Conservation (phyloP, 2,888 invertebrate genomes). For the Resseliella maxima region DNA sequence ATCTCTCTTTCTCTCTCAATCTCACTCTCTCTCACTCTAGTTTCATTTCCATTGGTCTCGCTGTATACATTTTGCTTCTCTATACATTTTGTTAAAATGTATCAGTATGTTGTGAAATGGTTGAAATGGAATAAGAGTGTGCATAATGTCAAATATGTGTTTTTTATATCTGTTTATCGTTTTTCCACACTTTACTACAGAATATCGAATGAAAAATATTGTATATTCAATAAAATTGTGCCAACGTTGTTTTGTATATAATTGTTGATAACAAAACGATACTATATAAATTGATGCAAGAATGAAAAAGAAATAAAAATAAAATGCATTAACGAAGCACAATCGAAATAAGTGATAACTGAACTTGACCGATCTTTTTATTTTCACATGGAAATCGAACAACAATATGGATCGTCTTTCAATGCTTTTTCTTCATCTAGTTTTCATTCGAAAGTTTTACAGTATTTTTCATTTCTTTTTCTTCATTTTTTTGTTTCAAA, state of each 20-base stretch:
- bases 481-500: too few relatives aligned
- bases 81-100: neutral
- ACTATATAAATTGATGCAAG: too few relatives aligned
- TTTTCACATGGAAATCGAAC: neutral
- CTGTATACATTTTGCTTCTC: neutral
- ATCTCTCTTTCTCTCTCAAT: too few relatives aligned
- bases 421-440: too few relatives aligned
- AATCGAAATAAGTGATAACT: neutral
- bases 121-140: neutral
- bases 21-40: too few relatives aligned
- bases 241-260: slow-evolving; percentile 1
- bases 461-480: too few relatives aligned
- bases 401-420: neutral
- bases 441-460: too few relatives aligned
- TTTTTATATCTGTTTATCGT: slow-evolving; percentile 2
- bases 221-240: neutral
- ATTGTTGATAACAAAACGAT: neutral
- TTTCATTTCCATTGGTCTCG: too few relatives aligned
- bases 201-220: neutral
- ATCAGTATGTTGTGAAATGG: slow-evolving; percentile 10
- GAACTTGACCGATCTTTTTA: slow-evolving; percentile 10
- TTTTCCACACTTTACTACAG: neutral
- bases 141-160: slow-evolving; percentile 38
- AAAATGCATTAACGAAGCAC: neutral
- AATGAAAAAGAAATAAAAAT: too few relatives aligned